A percentile compares a stretch with the other conserved stretches of the same genome.
These are phyloP conservation scores for Oreochromis niloticus DNA, from an alignment of 2,113 vertebrate species.

Conservation along the genomic window DNA sequence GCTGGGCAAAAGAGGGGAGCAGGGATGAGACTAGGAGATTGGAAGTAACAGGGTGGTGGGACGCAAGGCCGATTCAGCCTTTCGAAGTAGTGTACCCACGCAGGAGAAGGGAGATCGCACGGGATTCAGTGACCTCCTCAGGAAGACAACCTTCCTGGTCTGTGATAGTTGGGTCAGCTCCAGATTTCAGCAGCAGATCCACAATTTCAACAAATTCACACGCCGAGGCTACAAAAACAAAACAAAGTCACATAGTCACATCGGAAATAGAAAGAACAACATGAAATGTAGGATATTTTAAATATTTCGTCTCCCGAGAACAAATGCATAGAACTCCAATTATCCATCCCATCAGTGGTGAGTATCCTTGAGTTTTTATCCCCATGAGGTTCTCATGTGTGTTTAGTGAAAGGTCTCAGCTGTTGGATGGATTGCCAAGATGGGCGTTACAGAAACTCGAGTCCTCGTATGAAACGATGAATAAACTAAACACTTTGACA, in stretches of 20 bases:
- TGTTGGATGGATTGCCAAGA: fast-evolving
- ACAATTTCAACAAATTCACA: constrained; percentile 95
- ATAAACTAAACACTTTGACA: neutral
- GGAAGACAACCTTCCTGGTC: constrained; percentile 92
- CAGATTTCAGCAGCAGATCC: constrained; percentile 83
- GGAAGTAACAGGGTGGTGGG: neutral
- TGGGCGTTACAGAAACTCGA: fast-evolving
- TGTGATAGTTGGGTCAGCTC: constrained; percentile 84
- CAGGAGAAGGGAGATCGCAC: constrained; percentile 78
- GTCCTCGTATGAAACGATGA: neutral
- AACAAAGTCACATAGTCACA: neutral
- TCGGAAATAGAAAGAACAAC: fast-evolving
- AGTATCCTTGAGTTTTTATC: neutral
- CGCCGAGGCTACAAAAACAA: constrained; percentile 77
- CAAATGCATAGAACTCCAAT: neutral
- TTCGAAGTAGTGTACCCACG: constrained; percentile 76
- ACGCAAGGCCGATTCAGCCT: constrained; percentile 49
- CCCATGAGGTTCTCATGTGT: fast-evolving
- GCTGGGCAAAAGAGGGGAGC: neutral
- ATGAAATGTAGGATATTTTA: neutral
- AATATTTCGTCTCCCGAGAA: fast-evolving
- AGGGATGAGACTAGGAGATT: neutral
- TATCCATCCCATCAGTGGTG: fast-evolving
- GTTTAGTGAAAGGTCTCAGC: neutral
- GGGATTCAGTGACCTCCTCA: constrained; percentile 88